Conservation (phyloP, 2,113 vertebrate genomes). For the Callipepla californica region DNA sequence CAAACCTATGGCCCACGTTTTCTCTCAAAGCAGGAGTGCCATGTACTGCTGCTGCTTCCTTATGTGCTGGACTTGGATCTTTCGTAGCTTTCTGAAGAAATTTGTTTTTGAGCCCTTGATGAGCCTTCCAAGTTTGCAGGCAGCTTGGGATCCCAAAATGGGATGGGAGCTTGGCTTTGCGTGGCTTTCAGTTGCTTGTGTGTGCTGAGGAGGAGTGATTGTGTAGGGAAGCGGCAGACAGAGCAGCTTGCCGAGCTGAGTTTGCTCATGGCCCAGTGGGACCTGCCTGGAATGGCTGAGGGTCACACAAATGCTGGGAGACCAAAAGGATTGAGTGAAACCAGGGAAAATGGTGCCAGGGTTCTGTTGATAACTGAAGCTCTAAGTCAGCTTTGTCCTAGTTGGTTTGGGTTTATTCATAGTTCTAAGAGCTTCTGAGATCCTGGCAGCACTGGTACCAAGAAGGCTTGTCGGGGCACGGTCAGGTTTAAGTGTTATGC, state of each 20-base stretch:
- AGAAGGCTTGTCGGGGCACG: background rate
- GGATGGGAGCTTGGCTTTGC: background rate
- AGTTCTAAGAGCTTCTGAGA: background rate
- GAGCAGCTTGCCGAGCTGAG: background rate
- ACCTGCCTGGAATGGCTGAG: accelerated
- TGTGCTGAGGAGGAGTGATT: background rate
- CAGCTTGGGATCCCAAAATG: background rate
- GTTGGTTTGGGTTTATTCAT: background rate
- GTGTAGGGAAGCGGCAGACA: background rate
- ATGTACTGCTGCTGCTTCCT: background rate
- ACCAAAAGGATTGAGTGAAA: background rate
- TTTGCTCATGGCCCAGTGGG: accelerated
- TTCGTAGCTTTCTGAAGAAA: background rate
- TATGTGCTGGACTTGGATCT: background rate
- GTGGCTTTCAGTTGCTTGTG: background rate
- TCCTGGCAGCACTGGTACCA: background rate
- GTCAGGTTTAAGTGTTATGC: background rate
- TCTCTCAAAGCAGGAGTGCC: background rate
- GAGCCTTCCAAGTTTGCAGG: background rate
- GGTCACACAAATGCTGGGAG: accelerated
- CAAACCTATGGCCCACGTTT: background rate
- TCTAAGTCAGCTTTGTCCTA: background rate
- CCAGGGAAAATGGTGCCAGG: background rate
- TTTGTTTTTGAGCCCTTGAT: background rate
- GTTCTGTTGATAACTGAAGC: background rate